Evolutionary conservation across 2,113 vertebrate species (phyloP).

Genomic region (Parotia lawesii): DNA sequence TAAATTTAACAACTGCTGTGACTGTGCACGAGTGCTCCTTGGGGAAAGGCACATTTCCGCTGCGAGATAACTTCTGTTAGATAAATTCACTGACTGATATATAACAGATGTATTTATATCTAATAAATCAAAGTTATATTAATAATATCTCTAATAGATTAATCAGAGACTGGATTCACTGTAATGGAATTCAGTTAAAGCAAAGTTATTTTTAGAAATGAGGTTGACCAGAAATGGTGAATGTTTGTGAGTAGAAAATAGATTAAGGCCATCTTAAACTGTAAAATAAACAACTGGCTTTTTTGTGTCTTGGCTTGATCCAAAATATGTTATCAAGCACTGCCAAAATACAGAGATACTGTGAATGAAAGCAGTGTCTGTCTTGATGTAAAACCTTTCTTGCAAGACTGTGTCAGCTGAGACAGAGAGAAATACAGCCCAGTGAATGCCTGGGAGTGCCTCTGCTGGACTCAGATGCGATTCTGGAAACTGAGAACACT

Average conservation of each 20-base stretch:
- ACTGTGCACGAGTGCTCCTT: background rate
- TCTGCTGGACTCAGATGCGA: background rate
- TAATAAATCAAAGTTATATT: conserved; percentile 1
- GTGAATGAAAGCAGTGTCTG: background rate
- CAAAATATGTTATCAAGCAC: background rate
- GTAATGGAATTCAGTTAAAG: background rate
- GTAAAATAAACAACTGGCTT: background rate
- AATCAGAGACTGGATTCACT: background rate
- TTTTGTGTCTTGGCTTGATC: background rate
- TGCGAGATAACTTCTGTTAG: background rate
- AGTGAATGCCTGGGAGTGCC: background rate
- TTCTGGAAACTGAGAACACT: background rate
- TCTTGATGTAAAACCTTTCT: background rate
- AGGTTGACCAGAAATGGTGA: background rate
- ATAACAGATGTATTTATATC: conserved; percentile 1
- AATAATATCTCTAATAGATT: background rate
- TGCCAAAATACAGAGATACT: background rate
- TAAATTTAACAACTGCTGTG: background rate
- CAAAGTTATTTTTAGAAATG: background rate
- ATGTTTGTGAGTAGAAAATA: background rate
- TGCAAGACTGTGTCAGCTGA: background rate
- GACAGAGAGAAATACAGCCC: background rate
- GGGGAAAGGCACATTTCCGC: background rate
- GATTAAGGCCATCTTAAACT: background rate
- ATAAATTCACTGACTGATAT: background rate